phyloP scores from a whole-genome alignment of 2,888 invertebrate genomes.

The Troides aeacus region DNA sequence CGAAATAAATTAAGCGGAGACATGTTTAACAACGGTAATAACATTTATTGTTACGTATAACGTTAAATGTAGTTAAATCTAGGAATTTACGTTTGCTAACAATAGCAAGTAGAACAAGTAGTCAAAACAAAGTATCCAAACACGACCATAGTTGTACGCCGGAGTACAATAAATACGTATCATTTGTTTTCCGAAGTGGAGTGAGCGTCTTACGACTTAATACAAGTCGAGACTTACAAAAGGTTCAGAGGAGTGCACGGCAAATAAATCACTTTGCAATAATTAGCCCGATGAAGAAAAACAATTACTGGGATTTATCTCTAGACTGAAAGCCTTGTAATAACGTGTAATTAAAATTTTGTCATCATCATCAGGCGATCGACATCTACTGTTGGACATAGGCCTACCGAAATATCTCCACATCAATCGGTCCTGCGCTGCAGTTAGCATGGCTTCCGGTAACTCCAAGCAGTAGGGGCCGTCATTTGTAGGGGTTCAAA shows the following conservation, averaged over 20 bases:
- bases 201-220: slow-evolving; percentile 47
- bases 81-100: background rate
- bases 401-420: too few species aligned
- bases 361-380: too few species aligned
- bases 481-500: too few species aligned
- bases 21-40: too few species aligned
- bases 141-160: slow-evolving; percentile 47
- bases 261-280: slow-evolving; percentile 11
- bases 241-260: slow-evolving; percentile 21
- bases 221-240: slow-evolving; percentile 42
- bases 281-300: slow-evolving; percentile 5
- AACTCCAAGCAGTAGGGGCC: too few species aligned
- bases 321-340: background rate
- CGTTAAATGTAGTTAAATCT: too few species aligned
- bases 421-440: too few species aligned
- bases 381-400: too few species aligned
- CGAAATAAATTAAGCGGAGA: too few species aligned
- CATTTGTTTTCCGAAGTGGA: slow-evolving; percentile 57
- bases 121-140: slow-evolving; percentile 34
- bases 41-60: too few species aligned
- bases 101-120: slow-evolving; percentile 4
- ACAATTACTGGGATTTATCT: slow-evolving; percentile 5
- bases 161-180: slow-evolving; percentile 61
- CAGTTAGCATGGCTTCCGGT: too few species aligned
- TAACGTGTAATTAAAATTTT: too few species aligned